phyloP scores from a whole-genome alignment of 2,888 invertebrate genomes.

The Cryptus viduatorius region DNA sequence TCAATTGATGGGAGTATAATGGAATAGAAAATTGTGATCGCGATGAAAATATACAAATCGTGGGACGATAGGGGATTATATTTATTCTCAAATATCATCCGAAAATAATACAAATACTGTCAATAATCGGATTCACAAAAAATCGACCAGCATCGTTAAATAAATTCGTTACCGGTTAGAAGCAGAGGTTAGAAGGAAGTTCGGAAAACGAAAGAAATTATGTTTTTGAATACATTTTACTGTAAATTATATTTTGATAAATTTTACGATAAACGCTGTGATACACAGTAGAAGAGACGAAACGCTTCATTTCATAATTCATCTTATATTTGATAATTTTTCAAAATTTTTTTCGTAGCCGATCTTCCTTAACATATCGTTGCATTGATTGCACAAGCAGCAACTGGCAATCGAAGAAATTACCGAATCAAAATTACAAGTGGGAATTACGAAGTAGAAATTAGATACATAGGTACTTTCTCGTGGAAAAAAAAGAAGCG shows the following conservation, averaged over 20 bases:
- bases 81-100: not conserved
- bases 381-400: too few relatives aligned
- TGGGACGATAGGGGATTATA: not conserved
- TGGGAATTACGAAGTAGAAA: not conserved
- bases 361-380: too few relatives aligned
- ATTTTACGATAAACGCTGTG: not conserved
- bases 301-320: too few relatives aligned
- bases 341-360: too few relatives aligned
- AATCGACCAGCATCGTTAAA: not conserved
- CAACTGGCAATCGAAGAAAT: too few relatives aligned
- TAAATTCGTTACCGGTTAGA: not conserved
- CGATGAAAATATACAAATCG: not conserved
- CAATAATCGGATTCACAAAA: not conserved
- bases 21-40: not conserved
- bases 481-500: constrained; percentile 41
- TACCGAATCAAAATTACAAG: not conserved
- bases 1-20: not conserved
- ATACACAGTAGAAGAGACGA: not conserved
- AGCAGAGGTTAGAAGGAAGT: not conserved
- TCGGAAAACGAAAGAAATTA: not conserved
- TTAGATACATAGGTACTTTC: not conserved
- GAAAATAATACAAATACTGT: not conserved
- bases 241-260: not conserved
- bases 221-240: not conserved
- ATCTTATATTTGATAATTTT: too few relatives aligned